These are phyloP conservation scores for Nycticebus coucang DNA, from an alignment of 2,113 vertebrate genomes.

Conservation along the genomic window DNA sequence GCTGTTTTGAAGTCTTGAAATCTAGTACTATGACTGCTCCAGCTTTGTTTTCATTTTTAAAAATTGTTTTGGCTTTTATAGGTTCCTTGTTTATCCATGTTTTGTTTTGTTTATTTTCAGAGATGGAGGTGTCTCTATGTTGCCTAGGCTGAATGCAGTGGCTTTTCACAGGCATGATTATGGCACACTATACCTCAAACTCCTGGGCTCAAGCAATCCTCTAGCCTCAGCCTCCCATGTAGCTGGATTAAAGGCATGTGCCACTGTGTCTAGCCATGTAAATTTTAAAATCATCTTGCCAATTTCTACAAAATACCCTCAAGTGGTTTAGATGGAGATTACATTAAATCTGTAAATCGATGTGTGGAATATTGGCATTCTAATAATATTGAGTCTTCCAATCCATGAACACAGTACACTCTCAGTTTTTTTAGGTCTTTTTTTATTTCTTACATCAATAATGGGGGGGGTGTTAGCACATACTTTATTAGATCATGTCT, in stretches of 20 bases:
- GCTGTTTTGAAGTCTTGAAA: slow-evolving; percentile 7
- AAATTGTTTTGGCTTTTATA: neutral
- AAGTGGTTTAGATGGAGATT: neutral
- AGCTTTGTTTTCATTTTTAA: neutral
- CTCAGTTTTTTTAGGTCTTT: neutral
- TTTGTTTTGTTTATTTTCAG: neutral
- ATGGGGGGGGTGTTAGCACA: neutral
- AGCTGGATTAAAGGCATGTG: neutral
- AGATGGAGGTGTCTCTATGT: neutral
- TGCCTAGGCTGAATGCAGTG: neutral
- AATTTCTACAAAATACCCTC: neutral
- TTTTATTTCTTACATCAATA: slow-evolving; percentile 51
- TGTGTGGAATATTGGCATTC: neutral
- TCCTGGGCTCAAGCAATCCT: neutral
- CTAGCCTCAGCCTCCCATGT: neutral
- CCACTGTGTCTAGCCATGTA: neutral
- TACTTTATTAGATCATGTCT: neutral
- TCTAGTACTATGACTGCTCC: neutral
- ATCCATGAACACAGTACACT: neutral
- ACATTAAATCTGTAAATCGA: neutral
- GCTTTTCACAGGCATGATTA: neutral
- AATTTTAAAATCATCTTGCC: neutral
- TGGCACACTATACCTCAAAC: neutral
- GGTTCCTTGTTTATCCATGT: neutral
- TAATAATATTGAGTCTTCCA: slow-evolving; percentile 10